Base-by-base conservation (phyloP, 2,888 invertebrate species). In the Andrena fulva region DNA sequence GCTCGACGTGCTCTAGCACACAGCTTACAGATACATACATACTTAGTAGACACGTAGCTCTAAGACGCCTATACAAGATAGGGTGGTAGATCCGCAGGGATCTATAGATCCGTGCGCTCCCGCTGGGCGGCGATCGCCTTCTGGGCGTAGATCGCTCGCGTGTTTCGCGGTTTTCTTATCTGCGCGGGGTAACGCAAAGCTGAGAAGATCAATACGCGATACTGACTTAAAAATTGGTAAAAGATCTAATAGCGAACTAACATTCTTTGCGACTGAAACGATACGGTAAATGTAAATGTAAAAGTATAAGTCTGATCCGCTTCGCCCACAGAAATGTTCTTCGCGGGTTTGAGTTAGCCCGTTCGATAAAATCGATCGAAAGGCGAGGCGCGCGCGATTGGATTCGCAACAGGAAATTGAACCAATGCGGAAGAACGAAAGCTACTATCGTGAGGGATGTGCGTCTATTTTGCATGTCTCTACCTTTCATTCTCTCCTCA, bases 21-120 rank as follows among this genome's bases (percentile, higher is more conserved):
- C 81, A 90, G 86, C 85, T 89, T 85, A 85, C 84, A 80, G 79
- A 85, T 89, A 89, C 89, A 84, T 89, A 89, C 87, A 89, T 89
- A 89, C 84, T 86, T 89, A 85, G 86, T 89, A 85, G 86, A 88
- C 85, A 87, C 74, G 77, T 85, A 87, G 85, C 78, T 78, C 82
- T 89, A 89, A 88, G 75, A 89, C 69, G 77, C 70, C 76, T 87
- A 84, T 89, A 85, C 71, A 79, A 79, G 80, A 82, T 63, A 63
- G 83, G 77, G 52, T 70, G 56, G 63, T 69, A 77, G 63, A 59
- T 71, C 20, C 59, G n/a, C 75, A 29, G 29, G 69, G 68, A 72
- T 82, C 75, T 35, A 62, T 54, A 66, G 35, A 54, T 83, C 74
- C 54, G 24, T 48, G 67, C 72, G 48, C 54, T n/a, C 50, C 35